These are phyloP conservation scores for Gymnoscelis rufifasciata DNA, from an alignment of 2,888 invertebrate species.

Conservation along the genomic window DNA sequence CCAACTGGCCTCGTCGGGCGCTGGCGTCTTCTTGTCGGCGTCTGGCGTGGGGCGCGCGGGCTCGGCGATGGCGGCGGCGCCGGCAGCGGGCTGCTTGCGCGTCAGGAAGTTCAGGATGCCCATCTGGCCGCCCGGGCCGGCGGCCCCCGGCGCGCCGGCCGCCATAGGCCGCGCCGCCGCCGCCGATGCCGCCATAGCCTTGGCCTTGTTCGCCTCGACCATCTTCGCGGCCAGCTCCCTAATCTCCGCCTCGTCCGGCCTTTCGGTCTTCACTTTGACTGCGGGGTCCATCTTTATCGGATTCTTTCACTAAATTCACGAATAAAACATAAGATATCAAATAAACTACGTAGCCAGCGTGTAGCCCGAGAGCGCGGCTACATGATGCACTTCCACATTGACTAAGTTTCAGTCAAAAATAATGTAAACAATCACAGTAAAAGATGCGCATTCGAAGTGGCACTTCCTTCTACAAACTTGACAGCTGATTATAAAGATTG, in stretches of 20 bases:
- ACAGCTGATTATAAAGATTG: constrained; percentile 29
- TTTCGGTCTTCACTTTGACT: constrained; percentile 84
- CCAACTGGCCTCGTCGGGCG: constrained; percentile 86
- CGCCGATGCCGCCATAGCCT: constrained; percentile 69
- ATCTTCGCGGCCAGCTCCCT: constrained; percentile 91
- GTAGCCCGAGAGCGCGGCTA: constrained; percentile 43
- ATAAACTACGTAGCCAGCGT: constrained; percentile 18
- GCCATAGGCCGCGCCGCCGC: constrained; percentile 75
- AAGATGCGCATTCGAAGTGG: constrained; percentile 41
- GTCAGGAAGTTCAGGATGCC: constrained; percentile 82
- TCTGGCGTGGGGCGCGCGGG: constrained; percentile 52
- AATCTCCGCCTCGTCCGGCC: constrained; percentile 92
- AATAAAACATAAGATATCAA: constrained; percentile 7
- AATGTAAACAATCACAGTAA: constrained; percentile 58
- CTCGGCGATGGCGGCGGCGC: constrained; percentile 36
- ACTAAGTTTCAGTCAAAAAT: constrained; percentile 51
- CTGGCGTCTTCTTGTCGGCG: constrained; percentile 64
- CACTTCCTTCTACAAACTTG: constrained; percentile 54
- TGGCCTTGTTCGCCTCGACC: constrained; percentile 89
- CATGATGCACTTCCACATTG: constrained; percentile 52
- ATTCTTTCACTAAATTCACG: constrained; percentile 2
- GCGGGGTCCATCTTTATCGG: constrained; percentile 40
- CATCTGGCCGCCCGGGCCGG: constrained; percentile 66
- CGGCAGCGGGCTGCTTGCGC: constrained; percentile 59
- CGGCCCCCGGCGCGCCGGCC: constrained; percentile 52